These are phyloP conservation scores for Dolichotis patagonum DNA, from an alignment of 2,113 vertebrate species.

Conservation along the genomic window DNA sequence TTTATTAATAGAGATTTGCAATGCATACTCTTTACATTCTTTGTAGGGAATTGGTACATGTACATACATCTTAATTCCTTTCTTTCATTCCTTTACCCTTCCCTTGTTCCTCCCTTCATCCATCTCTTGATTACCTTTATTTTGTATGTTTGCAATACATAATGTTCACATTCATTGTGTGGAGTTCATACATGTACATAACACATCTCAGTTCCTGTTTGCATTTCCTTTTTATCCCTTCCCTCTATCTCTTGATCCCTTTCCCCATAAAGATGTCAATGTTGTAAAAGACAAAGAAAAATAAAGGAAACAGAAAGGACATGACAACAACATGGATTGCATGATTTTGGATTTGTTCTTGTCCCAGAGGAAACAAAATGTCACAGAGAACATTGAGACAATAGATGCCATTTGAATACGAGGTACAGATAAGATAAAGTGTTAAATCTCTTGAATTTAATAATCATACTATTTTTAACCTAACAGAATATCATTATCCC, in stretches of 20 bases:
- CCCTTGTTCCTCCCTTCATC: background rate
- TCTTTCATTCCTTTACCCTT: background rate
- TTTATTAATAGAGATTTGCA: background rate
- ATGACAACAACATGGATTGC: conserved; percentile 8
- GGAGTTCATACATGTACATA: background rate
- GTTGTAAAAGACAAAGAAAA: conserved; percentile 43
- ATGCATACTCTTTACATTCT: background rate
- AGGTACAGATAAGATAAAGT: background rate
- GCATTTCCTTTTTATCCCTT: background rate
- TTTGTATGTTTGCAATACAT: background rate
- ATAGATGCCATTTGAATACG: conserved; percentile 41
- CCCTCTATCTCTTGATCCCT: background rate
- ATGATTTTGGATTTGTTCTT: conserved; percentile 7
- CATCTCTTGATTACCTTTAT: background rate
- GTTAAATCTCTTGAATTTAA: conserved; percentile 25
- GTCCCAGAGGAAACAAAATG: background rate
- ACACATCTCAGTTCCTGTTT: background rate
- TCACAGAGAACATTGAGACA: background rate
- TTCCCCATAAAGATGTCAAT: background rate
- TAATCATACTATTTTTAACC: background rate
- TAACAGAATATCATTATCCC: conserved; percentile 3
- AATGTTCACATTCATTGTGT: background rate
- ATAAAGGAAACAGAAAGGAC: conserved; percentile 8
- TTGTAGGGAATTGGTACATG: background rate
- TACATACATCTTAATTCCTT: background rate